These are phyloP conservation scores for Neoitamus cyanurus DNA, from an alignment of 2,888 invertebrate genomes.

Conservation along the genomic window DNA sequence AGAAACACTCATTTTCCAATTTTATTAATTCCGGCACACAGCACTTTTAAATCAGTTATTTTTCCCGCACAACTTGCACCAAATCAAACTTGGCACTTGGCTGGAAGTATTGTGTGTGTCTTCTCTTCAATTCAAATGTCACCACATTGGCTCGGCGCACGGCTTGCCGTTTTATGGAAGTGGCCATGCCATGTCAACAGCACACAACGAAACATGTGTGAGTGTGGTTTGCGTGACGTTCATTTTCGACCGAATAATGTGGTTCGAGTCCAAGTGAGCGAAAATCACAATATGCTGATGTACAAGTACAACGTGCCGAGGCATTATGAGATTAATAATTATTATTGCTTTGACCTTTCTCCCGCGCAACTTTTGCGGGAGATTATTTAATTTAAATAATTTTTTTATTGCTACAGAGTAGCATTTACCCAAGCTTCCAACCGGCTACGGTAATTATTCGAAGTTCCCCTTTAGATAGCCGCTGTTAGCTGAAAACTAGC, in stretches of 20 bases:
- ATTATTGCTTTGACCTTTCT: neutral
- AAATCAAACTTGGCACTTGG: slow-evolving; percentile 34
- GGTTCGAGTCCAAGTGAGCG: neutral
- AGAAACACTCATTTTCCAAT: slow-evolving; percentile 36
- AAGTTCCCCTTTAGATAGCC: neutral
- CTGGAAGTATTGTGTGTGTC: slow-evolving; percentile 37
- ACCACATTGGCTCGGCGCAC: slow-evolving; percentile 20
- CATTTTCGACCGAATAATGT: neutral
- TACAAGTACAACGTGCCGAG: too few species aligned
- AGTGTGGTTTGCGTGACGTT: neutral
- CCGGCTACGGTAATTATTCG: neutral
- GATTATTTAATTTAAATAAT: neutral
- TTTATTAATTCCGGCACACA: neutral
- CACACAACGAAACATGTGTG: neutral
- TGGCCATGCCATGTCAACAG: slow-evolving; percentile 8
- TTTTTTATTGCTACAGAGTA: neutral
- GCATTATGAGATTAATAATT: too few species aligned
- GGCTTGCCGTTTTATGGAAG: slow-evolving; percentile 27
- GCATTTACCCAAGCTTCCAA: neutral
- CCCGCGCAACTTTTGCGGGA: neutral
- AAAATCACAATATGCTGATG: neutral
- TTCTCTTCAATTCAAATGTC: slow-evolving; percentile 40
- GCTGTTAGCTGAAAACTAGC: neutral
- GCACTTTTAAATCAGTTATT: neutral
- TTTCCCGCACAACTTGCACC: neutral